Base-by-base conservation (phyloP, 2,888 invertebrate genomes). In the Chrysolina haemoptera region DNA sequence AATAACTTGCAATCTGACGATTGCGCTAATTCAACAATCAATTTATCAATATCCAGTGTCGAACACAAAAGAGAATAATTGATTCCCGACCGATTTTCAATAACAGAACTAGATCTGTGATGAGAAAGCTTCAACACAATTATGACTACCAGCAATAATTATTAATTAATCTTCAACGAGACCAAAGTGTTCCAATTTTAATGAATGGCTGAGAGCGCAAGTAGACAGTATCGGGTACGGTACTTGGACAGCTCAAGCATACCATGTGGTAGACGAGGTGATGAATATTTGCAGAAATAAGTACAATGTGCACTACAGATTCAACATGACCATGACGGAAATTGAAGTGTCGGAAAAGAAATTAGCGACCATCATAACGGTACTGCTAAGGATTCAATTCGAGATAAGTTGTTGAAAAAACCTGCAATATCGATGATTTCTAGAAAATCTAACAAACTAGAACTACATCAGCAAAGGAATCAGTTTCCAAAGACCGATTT, bases 121-220 rank as follows among this genome's bases (percentile, higher is more conserved):
- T 50, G 70, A 35, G 63, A 62, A 68, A 68, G 70, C 50, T 63
- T 50, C 35, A 35, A 35, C 12, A 53, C 53, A 27, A 67, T 67
- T 16, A 27, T 53, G 40, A 53, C 27, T 10, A 18, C n/a, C 20
- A 3, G 22, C 40, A 50, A 70, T 70, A 50, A 70, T 70, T 70
- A 73, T 18, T 65, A 27, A 70, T 70, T 70, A 73, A 40, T 65
- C 18, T 67, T 66, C 62, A 74, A 70, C 63, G 55, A 74, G 66
- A 66, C 18, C 50, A 63, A 12, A 66, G 50, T 69, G 75, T 68
- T 75, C 75, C 67, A 70, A 75, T 75, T 75, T 71, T 66, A 53
- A 59, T 71, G 71, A 71, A 66, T 71, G 71, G 69, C 66, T 72
- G 71, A 71, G 50, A 72, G 71, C 65, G 71, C 43, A 75, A 69